Evolutionary conservation across 2,888 invertebrate species (phyloP).

Genomic region (Plagodis dolabraria): DNA sequence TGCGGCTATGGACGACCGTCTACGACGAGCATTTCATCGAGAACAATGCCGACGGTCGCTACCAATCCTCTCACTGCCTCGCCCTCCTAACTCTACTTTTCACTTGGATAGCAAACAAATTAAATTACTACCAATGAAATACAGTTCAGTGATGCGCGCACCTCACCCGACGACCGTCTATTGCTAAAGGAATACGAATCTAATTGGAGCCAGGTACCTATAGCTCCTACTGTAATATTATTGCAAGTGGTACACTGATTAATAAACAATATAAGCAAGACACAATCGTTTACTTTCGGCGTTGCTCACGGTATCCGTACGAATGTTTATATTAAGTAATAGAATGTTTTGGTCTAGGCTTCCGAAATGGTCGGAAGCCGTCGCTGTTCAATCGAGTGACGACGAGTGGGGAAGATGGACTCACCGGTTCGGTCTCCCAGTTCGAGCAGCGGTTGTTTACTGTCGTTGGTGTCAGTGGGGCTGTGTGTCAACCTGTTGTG

Average conservation of each 20-base stretch:
- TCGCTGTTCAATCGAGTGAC: constrained; percentile 3
- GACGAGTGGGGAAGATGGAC: constrained; percentile 13
- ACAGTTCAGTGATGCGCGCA: constrained; percentile 13
- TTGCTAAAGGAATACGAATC: constrained; percentile 32
- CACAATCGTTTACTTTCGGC: constrained; percentile 9
- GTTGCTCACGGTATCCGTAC: constrained; percentile 14
- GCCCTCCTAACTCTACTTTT: constrained; percentile 33
- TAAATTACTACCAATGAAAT: constrained; percentile 32
- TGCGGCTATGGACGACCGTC: constrained; percentile 62
- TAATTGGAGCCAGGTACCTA: constrained; percentile 45
- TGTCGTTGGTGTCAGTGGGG: constrained; percentile 11
- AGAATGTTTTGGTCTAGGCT: constrained; percentile 15
- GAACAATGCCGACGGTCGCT: constrained; percentile 35
- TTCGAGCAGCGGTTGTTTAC: constrained; percentile 47
- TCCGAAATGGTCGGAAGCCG: neutral
- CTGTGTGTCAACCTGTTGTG: constrained; percentile 16
- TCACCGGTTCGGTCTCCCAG: constrained; percentile 33
- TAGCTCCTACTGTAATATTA: constrained; percentile 26
- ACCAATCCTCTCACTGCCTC: constrained; percentile 30
- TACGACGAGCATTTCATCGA: constrained; percentile 66
- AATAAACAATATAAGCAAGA: constrained; percentile 37
- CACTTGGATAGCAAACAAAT: constrained; percentile 36
- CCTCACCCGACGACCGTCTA: constrained; percentile 24
- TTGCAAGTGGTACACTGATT: constrained; percentile 45
- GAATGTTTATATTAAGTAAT: constrained; percentile 28